Conservation (phyloP, 2,888 invertebrate species). For the Apeira syringaria region DNA sequence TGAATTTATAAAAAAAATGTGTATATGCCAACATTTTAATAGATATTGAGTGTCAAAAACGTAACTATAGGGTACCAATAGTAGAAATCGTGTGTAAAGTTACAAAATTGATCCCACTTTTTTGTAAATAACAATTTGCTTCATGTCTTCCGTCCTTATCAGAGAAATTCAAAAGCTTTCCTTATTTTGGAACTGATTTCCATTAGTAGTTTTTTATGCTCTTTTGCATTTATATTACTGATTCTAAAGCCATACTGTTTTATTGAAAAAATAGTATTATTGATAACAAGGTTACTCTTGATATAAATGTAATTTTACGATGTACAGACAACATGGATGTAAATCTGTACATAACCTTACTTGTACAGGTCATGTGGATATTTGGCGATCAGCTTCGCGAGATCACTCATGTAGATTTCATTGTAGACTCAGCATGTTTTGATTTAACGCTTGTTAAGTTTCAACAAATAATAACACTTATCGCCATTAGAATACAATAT, state of each 20-base stretch:
- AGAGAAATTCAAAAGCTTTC: constrained; percentile 44
- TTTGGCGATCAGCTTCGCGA: constrained; percentile 80
- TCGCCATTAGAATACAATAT: constrained; percentile 60
- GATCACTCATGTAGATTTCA: constrained; percentile 58
- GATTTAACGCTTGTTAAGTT: constrained; percentile 61
- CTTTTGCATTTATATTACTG: constrained; percentile 35
- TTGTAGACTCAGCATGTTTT: constrained; percentile 60
- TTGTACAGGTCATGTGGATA: constrained; percentile 84
- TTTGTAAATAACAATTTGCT: constrained; percentile 60
- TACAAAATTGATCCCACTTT: constrained; percentile 51
- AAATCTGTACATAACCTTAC: constrained; percentile 68
- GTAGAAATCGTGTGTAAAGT: constrained; percentile 55
- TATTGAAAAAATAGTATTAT: constrained; percentile 49
- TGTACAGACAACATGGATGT: constrained; percentile 51
- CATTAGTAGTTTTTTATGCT: constrained; percentile 25
- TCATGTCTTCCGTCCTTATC: constrained; percentile 79
- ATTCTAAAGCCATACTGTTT: constrained; percentile 37
- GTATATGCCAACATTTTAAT: constrained; percentile 50
- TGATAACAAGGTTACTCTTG: constrained; percentile 27
- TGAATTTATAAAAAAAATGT: constrained; percentile 43
- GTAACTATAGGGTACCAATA: constrained; percentile 75
- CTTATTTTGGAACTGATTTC: constrained; percentile 36
- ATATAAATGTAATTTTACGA: constrained; percentile 40
- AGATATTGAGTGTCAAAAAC: constrained; percentile 74
- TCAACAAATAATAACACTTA: constrained; percentile 42